phyloP scores from a whole-genome alignment of 2,113 vertebrate species.

The Cebus imitator region DNA sequence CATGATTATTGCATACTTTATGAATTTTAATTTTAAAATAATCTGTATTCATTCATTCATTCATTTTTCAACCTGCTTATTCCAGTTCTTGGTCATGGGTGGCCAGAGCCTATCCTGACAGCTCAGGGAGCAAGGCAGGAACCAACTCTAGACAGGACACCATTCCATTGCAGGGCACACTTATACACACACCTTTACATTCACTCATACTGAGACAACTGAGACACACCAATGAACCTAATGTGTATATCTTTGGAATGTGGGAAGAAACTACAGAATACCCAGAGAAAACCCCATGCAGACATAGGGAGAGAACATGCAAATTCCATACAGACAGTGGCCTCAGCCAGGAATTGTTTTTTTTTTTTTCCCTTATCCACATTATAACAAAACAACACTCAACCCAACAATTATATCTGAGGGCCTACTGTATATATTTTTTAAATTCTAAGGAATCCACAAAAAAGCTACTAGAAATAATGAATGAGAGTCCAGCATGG shows the following conservation, averaged over 20 bases:
- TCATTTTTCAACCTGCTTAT: background rate
- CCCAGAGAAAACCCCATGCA: background rate
- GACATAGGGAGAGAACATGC: background rate
- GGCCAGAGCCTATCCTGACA: background rate
- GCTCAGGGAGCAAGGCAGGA: background rate
- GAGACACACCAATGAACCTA: background rate
- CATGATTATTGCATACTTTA: background rate
- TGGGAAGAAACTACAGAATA: background rate
- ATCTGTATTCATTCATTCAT: background rate
- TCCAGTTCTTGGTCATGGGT: background rate
- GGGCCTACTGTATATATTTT: background rate
- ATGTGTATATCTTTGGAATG: background rate
- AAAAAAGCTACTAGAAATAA: background rate
- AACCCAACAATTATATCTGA: background rate
- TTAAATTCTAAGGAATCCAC: constrained; percentile 11
- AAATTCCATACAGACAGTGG: background rate
- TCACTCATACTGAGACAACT: background rate
- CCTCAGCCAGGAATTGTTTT: background rate
- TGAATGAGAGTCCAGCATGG: background rate
- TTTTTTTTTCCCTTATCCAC: background rate
- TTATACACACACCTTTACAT: background rate
- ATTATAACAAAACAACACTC: background rate
- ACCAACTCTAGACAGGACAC: background rate
- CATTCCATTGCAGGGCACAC: background rate
- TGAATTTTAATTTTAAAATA: background rate